phyloP scores from a whole-genome alignment of 2,888 invertebrate species.

The Pammene fasciana region DNA sequence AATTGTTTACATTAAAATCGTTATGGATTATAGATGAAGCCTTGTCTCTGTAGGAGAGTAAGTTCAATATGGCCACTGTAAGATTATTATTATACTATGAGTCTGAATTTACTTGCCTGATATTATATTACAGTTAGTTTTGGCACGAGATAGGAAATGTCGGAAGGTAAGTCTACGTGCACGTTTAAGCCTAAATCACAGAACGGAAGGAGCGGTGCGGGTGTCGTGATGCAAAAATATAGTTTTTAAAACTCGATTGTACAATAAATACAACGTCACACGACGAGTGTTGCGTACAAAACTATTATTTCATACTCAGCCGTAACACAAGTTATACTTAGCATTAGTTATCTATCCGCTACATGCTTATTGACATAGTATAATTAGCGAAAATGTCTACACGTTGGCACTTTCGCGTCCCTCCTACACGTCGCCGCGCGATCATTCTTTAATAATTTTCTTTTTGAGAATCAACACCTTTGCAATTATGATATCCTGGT shows the following conservation, averaged over 20 bases:
- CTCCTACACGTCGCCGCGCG: constrained; percentile 5
- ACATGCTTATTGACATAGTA: constrained; percentile 68
- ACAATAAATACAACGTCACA: constrained; percentile 55
- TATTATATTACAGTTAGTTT: constrained; percentile 53
- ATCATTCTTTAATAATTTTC: constrained; percentile 28
- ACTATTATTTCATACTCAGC: constrained; percentile 54
- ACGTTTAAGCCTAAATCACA: constrained; percentile 78
- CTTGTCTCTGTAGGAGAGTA: neutral
- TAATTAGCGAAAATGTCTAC: constrained; percentile 68
- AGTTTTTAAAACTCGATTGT: constrained; percentile 54
- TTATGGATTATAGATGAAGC: constrained; percentile 17
- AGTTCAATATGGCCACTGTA: constrained; percentile 17
- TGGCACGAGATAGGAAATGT: constrained; percentile 76
- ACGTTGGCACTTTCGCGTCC: constrained; percentile 64
- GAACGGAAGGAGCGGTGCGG: constrained; percentile 77
- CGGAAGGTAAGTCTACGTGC: constrained; percentile 64
- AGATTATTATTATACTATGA: constrained; percentile 19
- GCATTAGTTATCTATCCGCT: constrained; percentile 55
- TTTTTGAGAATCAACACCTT: neutral
- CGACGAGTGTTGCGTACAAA: constrained; percentile 63
- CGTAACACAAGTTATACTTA: constrained; percentile 56
- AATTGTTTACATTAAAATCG: constrained; percentile 17
- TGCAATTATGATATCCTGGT: neutral
- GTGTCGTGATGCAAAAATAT: constrained; percentile 77
- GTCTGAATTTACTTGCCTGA: constrained; percentile 22